phyloP scores from a whole-genome alignment of 2,888 invertebrate species.

The Timandra comae region DNA sequence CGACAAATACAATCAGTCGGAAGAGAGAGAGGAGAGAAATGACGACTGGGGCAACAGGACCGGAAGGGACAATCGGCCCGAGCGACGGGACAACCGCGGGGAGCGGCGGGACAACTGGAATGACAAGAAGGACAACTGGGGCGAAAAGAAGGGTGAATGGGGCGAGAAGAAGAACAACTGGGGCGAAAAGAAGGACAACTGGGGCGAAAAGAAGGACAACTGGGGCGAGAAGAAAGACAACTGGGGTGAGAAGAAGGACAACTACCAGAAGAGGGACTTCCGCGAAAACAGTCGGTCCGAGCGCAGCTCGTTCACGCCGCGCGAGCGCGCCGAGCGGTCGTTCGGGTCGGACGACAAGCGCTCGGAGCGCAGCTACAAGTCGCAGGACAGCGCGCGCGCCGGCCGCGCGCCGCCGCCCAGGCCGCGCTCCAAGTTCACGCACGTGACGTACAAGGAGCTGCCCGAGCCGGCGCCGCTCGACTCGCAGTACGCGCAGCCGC shows the following conservation, averaged over 20 bases:
- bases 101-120: conserved; percentile 14
- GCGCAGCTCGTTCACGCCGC: conserved; percentile 53
- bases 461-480: conserved; percentile 65
- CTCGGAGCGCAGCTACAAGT: conserved; percentile 47
- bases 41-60: conserved; percentile 40
- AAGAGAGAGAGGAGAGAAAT: conserved; percentile 41
- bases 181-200: conserved; percentile 26
- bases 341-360: conserved; percentile 45
- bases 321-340: conserved; percentile 51
- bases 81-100: conserved; percentile 21
- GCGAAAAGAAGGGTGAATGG: conserved; percentile 30
- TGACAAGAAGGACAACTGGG: conserved; percentile 25
- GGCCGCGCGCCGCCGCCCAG: conserved; percentile 50
- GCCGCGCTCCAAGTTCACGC: conserved; percentile 45
- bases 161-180: conserved; percentile 33
- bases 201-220: conserved; percentile 29
- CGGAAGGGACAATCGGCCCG: conserved; percentile 23
- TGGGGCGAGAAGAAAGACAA: conserved; percentile 30
- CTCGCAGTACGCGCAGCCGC: conserved; percentile 61
- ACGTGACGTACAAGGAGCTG: conserved; percentile 53
- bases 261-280: conserved; percentile 28
- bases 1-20: conserved; percentile 37
- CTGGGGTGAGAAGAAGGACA: conserved; percentile 33
- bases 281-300: conserved; percentile 33
- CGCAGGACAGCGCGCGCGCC: conserved; percentile 40